phyloP scores from a whole-genome alignment of 2,113 vertebrate species.

The Uropsilus gracilis region DNA sequence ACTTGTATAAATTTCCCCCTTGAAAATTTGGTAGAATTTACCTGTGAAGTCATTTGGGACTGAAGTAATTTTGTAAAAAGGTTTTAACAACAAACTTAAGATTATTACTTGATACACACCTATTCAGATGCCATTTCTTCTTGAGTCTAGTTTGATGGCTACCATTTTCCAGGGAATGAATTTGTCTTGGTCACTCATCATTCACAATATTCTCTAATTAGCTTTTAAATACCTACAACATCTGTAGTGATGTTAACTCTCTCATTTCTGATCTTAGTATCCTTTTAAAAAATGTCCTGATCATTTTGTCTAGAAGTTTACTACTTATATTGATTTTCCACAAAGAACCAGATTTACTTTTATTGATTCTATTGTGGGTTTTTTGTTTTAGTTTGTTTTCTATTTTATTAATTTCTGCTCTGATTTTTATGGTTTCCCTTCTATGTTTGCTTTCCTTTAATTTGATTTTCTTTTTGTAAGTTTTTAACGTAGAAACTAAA shows the following conservation, averaged over 20 bases:
- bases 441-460: background rate
- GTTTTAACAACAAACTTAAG: background rate
- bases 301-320: background rate
- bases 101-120: background rate
- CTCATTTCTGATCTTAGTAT: background rate
- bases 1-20: background rate
- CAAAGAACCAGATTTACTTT: constrained; percentile 22
- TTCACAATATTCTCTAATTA: background rate
- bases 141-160: background rate
- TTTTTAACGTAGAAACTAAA: background rate
- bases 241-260: background rate
- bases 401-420: background rate
- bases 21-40: background rate
- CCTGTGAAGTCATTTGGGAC: background rate
- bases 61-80: background rate
- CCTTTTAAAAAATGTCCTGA: background rate
- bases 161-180: background rate
- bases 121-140: background rate
- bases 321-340: background rate
- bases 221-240: background rate
- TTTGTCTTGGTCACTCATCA: background rate
- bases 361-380: background rate
- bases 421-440: background rate
- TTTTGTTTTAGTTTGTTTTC: background rate
- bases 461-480: background rate